Evolutionary conservation across 2,797 vertebrate genomes (phyloP), one percentile per base, ranked within the genome.

Genomic region (Melanotaenia boesemani): DNA sequence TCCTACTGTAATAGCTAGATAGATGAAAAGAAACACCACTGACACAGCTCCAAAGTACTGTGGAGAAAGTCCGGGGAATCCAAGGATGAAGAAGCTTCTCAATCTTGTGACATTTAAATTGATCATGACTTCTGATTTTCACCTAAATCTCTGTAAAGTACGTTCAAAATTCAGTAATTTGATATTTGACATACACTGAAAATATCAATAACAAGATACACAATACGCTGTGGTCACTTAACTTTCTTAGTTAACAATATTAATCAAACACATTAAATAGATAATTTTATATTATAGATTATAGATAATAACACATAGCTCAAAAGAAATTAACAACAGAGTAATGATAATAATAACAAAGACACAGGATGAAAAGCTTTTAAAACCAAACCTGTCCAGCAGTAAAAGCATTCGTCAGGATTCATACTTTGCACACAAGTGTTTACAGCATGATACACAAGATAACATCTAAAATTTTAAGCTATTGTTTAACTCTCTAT

Each of bases 11-110:
- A 95, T 91, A 58, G 58, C 37, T 2, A 89, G 11, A 44, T 92
- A 94, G 55, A 90, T 16, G 2, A 92, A 16, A 65, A 93, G 88
- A 15, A 92, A 76, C 67, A 92, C 22, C n/a, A 79, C 71, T 10
- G 86, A 88, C 2, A 89, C 79, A 3, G 57, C 63, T 48, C 80
- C 70, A 16, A 86, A 80, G 79, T 90, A 90, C 18, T 85, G 41
- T 0, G 81, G 64, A 18, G 81, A 80, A 41, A 94, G 90, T 65
- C 86, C 90, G 20, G 92, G 90, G 30, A 95, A 95, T 65, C 94
- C 95, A 32, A 91, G 81, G 39, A 95, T 87, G 9, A 86, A 6
- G 70, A 95, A 94, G 39, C 91, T 80, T 11, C 46, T 78, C 50
- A 87, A 70, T 5, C 24, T 50, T 22, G 90, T 91, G 1, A 71